These are phyloP conservation scores for Shargacucullia verbasci DNA, from an alignment of 2,888 invertebrate genomes.

Conservation along the genomic window DNA sequence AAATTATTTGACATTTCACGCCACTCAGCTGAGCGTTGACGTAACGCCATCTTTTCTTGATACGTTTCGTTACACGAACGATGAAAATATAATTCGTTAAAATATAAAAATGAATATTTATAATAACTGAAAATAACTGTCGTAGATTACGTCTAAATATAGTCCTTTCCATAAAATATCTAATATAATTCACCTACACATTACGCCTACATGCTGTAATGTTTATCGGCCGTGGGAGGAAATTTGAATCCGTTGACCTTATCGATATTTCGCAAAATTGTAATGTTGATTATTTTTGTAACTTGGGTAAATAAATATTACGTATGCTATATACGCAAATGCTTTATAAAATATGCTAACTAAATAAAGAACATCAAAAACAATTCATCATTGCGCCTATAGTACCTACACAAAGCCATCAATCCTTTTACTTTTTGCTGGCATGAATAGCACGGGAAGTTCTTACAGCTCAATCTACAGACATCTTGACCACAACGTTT, in stretches of 20 bases:
- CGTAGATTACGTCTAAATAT: constrained; percentile 7
- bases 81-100: not conserved
- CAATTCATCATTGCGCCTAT: constrained; percentile 27
- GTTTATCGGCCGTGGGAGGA: constrained; percentile 54
- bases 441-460: constrained; percentile 46
- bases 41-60: constrained; percentile 46
- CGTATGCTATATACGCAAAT: constrained; percentile 1
- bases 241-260: constrained; percentile 57
- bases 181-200: constrained; percentile 48
- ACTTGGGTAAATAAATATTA: constrained; percentile 23
- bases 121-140: not conserved
- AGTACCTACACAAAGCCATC: constrained; percentile 31
- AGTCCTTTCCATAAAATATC: constrained; percentile 15
- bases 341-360: not conserved
- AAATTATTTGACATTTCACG: constrained; percentile 60
- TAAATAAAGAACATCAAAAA: constrained; percentile 22
- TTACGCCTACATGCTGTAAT: constrained; percentile 53
- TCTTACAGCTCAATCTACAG: constrained; percentile 56
- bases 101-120: not conserved
- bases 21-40: constrained; percentile 61
- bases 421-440: constrained; percentile 39
- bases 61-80: constrained; percentile 64
- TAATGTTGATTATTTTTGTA: constrained; percentile 25
- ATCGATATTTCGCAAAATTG: constrained; percentile 41
- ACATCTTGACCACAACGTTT: constrained; percentile 51